These are phyloP conservation scores for Diaprepes abbreviatus DNA, from an alignment of 2,888 invertebrate species.

Conservation along the genomic window DNA sequence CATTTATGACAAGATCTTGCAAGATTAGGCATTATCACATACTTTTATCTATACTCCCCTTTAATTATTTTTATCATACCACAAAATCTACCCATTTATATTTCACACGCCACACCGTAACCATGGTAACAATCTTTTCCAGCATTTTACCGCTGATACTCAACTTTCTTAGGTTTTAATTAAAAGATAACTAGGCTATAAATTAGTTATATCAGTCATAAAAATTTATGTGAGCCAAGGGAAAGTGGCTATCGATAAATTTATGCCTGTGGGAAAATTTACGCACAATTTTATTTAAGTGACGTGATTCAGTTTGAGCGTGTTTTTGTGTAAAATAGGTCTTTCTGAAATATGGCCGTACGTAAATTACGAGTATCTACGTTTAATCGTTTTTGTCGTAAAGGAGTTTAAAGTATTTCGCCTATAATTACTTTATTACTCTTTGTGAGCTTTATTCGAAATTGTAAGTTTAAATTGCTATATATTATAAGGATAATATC, in stretches of 20 bases:
- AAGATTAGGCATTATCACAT: not conserved
- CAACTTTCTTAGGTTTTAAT: constrained; percentile 21
- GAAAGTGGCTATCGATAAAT: constrained; percentile 22
- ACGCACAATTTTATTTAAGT: constrained; percentile 18
- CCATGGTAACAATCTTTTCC: constrained; percentile 7
- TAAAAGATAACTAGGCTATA: constrained; percentile 21
- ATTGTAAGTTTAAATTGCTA: too few species aligned
- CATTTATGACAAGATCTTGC: too few species aligned
- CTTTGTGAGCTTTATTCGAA: too few species aligned
- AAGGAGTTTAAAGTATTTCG: constrained; percentile 8
- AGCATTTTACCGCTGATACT: constrained; percentile 6
- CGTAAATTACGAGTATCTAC: constrained; percentile 11
- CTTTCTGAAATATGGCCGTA: constrained; percentile 10
- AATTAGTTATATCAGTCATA: constrained; percentile 21
- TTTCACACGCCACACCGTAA: constrained; percentile 6
- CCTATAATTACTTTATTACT: too few species aligned
- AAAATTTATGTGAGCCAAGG: constrained; percentile 16
- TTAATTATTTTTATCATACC: constrained; percentile 14
- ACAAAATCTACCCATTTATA: constrained; percentile 6
- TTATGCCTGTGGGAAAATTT: constrained; percentile 21
- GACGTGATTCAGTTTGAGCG: constrained; percentile 16
- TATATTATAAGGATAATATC: too few species aligned
- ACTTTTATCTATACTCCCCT: not conserved
- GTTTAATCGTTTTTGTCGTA: constrained; percentile 7
- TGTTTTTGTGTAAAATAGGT: constrained; percentile 20